phyloP scores from a whole-genome alignment of 2,888 invertebrate genomes.

The Nomada hirtipes region DNA sequence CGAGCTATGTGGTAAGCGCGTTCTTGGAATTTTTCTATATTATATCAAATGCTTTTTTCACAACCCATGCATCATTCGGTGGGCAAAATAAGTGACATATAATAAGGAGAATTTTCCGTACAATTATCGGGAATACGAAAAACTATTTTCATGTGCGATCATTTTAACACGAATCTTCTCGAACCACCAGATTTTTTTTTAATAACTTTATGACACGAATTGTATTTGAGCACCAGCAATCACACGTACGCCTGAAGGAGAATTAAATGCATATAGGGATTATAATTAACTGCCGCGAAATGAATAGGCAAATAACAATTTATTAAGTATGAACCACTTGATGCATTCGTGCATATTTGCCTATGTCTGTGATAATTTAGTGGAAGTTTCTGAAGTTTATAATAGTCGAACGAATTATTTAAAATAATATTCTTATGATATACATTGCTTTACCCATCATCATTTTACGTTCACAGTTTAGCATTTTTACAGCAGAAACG shows the following conservation, averaged over 20 bases:
- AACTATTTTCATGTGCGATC: too few relatives aligned
- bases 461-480: conserved; percentile 10
- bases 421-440: not conserved
- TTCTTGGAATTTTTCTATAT: not conserved
- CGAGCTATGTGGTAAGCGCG: not conserved
- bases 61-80: not conserved
- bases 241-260: not conserved
- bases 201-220: conserved; percentile 3
- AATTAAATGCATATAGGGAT: not conserved
- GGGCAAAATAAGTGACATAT: not conserved
- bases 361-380: conserved; percentile 15
- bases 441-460: not conserved
- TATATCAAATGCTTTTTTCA: conserved; percentile 8
- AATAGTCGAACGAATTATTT: not conserved
- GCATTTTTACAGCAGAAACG: not conserved
- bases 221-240: not conserved
- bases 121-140: not conserved
- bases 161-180: not conserved
- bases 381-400: not conserved
- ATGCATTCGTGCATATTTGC: not conserved
- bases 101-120: not conserved
- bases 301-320: not conserved
- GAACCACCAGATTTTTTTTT: not conserved
- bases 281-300: conserved; percentile 13
- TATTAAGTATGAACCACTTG: conserved; percentile 2